phyloP scores from a whole-genome alignment of 2,113 vertebrate genomes.

The Clinocottus analis region DNA sequence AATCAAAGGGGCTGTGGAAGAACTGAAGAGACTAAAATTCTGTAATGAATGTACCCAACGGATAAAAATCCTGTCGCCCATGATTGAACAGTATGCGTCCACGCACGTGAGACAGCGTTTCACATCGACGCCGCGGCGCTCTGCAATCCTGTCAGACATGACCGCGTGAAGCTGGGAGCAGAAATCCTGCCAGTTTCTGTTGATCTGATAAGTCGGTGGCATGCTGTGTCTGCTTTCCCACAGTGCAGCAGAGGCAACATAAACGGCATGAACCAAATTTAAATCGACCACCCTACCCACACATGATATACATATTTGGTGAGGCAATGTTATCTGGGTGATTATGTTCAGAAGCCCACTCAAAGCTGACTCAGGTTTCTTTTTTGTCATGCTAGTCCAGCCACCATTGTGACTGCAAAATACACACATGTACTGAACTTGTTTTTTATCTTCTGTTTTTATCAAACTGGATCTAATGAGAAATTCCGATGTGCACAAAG shows the following conservation, averaged over 20 bases:
- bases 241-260: slow-evolving; percentile 20
- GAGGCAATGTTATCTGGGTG: slow-evolving; percentile 44
- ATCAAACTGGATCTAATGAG: not conserved
- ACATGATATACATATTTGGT: not conserved
- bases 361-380: not conserved
- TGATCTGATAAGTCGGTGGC: slow-evolving; percentile 19
- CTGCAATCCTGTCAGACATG: slow-evolving; percentile 1
- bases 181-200: not conserved
- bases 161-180: slow-evolving; percentile 14
- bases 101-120: slow-evolving; percentile 25
- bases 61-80: not conserved
- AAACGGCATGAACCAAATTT: slow-evolving; percentile 7
- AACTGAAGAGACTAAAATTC: slow-evolving; percentile 11
- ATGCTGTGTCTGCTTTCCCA: slow-evolving; percentile 6
- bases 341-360: slow-evolving; percentile 37
- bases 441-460: not conserved
- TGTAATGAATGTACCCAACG: slow-evolving; percentile 1
- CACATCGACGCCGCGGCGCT: slow-evolving; percentile 21
- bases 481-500: not conserved
- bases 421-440: too few relatives aligned
- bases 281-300: slow-evolving; percentile 15
- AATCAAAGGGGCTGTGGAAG: slow-evolving; percentile 22
- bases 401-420: not conserved
- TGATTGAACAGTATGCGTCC: slow-evolving; percentile 7
- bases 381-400: not conserved